Evolutionary conservation across 2,888 invertebrate species (phyloP), one percentile per base, ranked within the genome.

Genomic region (Tolmerus cingulatus): DNA sequence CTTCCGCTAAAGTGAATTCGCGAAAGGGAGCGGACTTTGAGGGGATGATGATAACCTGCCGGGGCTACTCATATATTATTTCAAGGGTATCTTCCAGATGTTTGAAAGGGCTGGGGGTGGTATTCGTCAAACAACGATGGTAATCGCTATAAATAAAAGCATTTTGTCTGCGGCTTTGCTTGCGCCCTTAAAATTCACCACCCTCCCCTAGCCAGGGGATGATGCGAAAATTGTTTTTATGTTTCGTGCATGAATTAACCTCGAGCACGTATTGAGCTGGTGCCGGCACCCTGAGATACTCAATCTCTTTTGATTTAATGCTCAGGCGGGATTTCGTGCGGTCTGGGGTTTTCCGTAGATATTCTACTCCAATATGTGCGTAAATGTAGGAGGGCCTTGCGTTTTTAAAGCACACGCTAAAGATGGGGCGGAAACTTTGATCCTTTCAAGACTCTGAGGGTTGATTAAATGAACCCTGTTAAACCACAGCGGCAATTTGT

Each of bases 21-120:
- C 19, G 27, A 9, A 66, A 23, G 34, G 30, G 76, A 37, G 37
- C 43, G 43, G 14, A 16, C 43, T 74, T 34, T 4, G 2, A 76
- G 40, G 19, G 77, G 19, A 43, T 57, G 40, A 40, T 40, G 27
- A 23, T 66, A 23, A 23, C 23, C 12, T 66, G 66, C 78, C 43
- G 23, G 19, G 43, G 40, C 78, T 37, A 40, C 43, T 78, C 37
- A 78, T 78, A 43, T 78, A 78, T 78, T 78, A 78, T 78, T 78
- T 43, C 9, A 8, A 78, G 40, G 23, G 43, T n/a, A 19, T 78
- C 43, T 78, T 78, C 78, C 78, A 78, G 43, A 78, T 78, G 78
- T 78, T 78, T 40, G 23, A 7, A 78, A 66, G 66, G 27, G 23
- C 23, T 9, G 30, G 27, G 27, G 23, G 66, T n/a, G 30, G 30